Evolutionary conservation across 2,797 vertebrate genomes (phyloP), one percentile per base, ranked within the genome.

Genomic region (Melanotaenia nigrans): DNA sequence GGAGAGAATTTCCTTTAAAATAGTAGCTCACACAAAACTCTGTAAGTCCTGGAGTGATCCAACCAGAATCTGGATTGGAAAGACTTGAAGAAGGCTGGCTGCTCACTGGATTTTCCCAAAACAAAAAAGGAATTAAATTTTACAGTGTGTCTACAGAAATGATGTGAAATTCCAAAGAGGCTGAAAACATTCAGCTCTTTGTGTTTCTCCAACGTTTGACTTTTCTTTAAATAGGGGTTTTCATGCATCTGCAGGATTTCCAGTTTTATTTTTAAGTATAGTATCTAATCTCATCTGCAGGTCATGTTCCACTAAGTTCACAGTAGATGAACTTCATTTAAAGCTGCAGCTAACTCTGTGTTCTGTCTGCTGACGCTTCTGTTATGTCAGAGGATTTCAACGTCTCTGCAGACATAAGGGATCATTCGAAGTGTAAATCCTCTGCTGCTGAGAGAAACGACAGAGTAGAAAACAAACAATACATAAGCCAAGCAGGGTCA

Each of bases 341-440:
- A 30, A 32, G 16, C 7, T 61, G 73, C 70, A 22, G 9, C 22
- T n/a, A 60, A 69, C 67, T 82, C 81, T 85, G 85, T 87, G 84
- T 82, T 78, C 78, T 84, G 77, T 85, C 70, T 61, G 79, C 60
- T 12, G 33, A 78, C 30, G 69, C 65, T n/a, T 70, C 75, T 63
- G 79, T 89, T 87, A 90, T 71, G 84, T 91, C 88, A 88, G 68
- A 83, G 89, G 90, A 90, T 91, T 91, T 91, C 76, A 0, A 22
- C 9, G 10, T 82, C 84, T 74, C 82, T 72, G 65, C 71, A 49
- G 77, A 84, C 78, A 83, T 77, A 86, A 89, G 89, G 86, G 79
- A 79, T 79, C 77, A 84, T 77, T 76, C 69, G 1, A 81, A 77
- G 78, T 73, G 71, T 81, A 85, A 88, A 86, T 89, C 79, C 57